Percentiles rank a stretch among this genome's conserved stretches.
Conservation (phyloP, 2,797 vertebrate genomes). For the Anomalospiza imberbis region DNA sequence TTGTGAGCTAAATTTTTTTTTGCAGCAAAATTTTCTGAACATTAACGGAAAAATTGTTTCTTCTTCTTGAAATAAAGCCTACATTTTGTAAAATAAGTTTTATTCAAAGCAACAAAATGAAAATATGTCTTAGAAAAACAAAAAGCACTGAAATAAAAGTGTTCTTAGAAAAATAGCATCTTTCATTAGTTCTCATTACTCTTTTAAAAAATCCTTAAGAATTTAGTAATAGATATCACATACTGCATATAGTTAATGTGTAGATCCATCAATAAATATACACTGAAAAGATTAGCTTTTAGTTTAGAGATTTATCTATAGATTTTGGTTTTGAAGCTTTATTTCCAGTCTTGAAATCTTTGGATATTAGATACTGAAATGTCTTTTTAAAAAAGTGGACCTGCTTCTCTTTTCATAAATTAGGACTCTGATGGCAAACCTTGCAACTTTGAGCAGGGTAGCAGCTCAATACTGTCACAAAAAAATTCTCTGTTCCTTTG, state of each 20-base stretch:
- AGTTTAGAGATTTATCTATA: neutral
- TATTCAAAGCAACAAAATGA: neutral
- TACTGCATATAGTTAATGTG: neutral
- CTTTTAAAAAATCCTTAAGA: neutral
- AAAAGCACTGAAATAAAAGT: neutral
- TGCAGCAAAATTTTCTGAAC: neutral
- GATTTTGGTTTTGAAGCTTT: neutral
- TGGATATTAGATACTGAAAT: neutral
- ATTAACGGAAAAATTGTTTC: neutral
- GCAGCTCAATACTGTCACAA: neutral
- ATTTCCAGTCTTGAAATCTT: neutral
- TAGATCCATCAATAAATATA: neutral
- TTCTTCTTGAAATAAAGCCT: neutral
- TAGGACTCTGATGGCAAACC: neutral
- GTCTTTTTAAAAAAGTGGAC: neutral
- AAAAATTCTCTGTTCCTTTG: neutral
- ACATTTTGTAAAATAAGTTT: neutral
- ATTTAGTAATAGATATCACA: neutral
- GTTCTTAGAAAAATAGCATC: neutral
- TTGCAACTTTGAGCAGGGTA: neutral
- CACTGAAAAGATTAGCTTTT: neutral
- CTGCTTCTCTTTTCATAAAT: neutral
- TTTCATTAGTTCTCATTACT: neutral
- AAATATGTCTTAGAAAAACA: neutral
- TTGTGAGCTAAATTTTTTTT: neutral